phyloP scores from a whole-genome alignment of 2,113 vertebrate species.

The Oncorhynchus gorbuscha region DNA sequence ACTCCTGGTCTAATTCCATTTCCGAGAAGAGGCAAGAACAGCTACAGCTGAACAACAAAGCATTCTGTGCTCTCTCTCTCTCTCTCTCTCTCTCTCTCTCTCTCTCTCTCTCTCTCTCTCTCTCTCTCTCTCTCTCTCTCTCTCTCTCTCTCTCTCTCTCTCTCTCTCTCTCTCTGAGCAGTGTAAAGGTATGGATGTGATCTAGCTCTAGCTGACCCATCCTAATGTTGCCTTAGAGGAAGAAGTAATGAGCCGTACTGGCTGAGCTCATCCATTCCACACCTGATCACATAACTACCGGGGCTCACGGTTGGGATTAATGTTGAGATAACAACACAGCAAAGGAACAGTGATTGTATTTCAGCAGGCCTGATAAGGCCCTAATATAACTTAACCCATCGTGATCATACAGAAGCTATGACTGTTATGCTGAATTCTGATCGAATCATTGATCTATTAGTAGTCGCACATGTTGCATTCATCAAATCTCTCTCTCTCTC shows the following conservation, averaged over 20 bases:
- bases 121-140: neutral
- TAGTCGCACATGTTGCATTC: neutral
- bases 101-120: slow-evolving; percentile 17
- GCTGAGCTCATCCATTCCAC: neutral
- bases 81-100: neutral
- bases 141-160: too few species aligned
- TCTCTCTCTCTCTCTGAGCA: slow-evolving; percentile 1
- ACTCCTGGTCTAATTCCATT: slow-evolving; percentile 35
- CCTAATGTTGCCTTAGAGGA: neutral
- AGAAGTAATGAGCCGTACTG: slow-evolving; percentile 7
- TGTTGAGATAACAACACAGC: neutral
- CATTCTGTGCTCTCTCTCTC: too few species aligned
- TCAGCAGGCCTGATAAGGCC: neutral
- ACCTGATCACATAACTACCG: neutral
- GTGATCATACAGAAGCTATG: neutral
- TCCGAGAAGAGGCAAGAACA: slow-evolving; percentile 9
- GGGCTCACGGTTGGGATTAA: neutral
- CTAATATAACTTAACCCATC: neutral
- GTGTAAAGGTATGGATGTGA: slow-evolving; percentile 21
- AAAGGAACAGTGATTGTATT: neutral
- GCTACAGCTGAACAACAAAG: slow-evolving; percentile 19
- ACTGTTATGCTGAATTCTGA: neutral
- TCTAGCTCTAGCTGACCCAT: neutral
- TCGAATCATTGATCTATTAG: neutral
- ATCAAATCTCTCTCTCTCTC: neutral